Base-by-base conservation (phyloP, 2,113 vertebrate genomes). In the Trinectes maculatus region DNA sequence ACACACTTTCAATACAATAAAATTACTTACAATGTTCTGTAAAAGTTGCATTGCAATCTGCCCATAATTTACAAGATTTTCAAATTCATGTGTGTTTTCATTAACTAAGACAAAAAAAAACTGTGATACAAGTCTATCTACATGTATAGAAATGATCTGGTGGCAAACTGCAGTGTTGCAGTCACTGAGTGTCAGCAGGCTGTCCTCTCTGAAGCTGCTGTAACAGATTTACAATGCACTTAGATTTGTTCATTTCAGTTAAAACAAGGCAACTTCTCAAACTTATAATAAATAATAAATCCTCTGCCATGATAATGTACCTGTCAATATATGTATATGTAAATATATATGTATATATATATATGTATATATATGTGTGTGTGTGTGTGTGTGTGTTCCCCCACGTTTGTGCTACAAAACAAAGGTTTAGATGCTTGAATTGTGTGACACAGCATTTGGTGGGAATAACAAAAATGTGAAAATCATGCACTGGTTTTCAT, bases 41-140 rank as follows among this genome's bases (percentile, higher is more conserved):
- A 94, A 94, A 95, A 94, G 92, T 94, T 96, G 94, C 95, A 97
- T 94, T 98, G 95, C 95, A 96, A 95, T 96, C 92, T 97, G 93
- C 95, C 95, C 92, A 63, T 92, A 93, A 89, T 92, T 93, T 92
- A 94, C 92, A 93, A 89, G 89, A 95, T 87, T 91, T 91, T 90
- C 59, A 92, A 82, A 94, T 91, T 88, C 85, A 91, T 93, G 74
- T 90, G 85, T 90, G 91, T 86, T 89, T 92, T 92, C 89, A 88
- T 94, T 89, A 91, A 92, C 91, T 93, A 88, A 91, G 92, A 95
- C 93, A 94, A 92, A 95, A 89, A 94, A 92, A 82, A 93, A 79
- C 25, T 79, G 92, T 89, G 89, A 89, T 93, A 92, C 87, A 86
- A 91, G 87, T 92, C 82, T 90, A 93, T 77, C 55, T 77, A 90